Conservation (phyloP, 2,113 vertebrate genomes). For the Vireo altiloquus region DNA sequence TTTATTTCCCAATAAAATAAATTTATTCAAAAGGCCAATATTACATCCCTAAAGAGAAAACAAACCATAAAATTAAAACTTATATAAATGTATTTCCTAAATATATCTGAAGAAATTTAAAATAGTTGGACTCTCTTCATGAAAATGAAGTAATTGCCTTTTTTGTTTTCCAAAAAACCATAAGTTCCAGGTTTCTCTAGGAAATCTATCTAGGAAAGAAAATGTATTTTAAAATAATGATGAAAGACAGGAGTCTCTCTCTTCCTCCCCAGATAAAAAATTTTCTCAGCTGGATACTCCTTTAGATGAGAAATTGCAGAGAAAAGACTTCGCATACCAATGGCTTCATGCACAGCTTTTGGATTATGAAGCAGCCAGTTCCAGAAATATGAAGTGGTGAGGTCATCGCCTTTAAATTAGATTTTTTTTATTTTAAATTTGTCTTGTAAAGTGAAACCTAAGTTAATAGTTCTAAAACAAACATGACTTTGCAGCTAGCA, state of each 20-base stretch:
- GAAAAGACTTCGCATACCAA: conserved; percentile 70
- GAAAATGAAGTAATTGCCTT: neutral
- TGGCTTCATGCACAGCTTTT: conserved; percentile 75
- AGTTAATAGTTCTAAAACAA: conserved; percentile 65
- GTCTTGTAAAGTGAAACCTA: conserved; percentile 65
- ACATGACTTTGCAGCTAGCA: conserved; percentile 43
- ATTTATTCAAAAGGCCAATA: neutral
- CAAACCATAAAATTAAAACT: neutral
- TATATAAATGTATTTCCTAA: neutral
- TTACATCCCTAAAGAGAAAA: neutral
- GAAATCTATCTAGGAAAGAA: neutral
- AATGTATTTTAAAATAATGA: neutral
- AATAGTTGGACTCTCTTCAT: neutral
- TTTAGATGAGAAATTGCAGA: conserved; percentile 57
- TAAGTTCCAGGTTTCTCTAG: neutral
- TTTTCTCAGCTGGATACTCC: neutral
- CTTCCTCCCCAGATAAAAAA: conserved; percentile 69
- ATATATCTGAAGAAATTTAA: neutral
- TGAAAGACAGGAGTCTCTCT: conserved; percentile 18
- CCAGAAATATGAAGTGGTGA: conserved; percentile 77
- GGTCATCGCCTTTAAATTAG: conserved; percentile 68
- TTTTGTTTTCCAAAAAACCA: neutral
- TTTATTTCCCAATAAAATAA: neutral
- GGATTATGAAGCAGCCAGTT: conserved; percentile 58
- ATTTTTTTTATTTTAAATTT: conserved; percentile 47